Percentiles rank a stretch among this genome's conserved stretches.
Conservation (phyloP, 2,888 invertebrate species). For the Archaeoteleia sp. region DNA sequence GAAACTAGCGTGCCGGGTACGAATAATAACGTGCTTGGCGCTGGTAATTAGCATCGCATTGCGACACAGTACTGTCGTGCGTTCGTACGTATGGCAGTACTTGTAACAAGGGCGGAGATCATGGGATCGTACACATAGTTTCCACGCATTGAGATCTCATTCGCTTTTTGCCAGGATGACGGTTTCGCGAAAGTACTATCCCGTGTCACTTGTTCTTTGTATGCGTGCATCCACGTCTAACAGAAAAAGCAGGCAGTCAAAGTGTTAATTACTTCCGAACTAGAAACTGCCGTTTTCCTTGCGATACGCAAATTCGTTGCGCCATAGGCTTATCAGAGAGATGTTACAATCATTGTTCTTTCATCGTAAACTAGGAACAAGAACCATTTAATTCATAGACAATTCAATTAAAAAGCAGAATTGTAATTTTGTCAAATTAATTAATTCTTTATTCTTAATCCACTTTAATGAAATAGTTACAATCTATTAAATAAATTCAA, state of each 20-base stretch:
- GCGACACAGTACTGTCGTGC: constrained; percentile 59
- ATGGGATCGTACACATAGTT: constrained; percentile 64
- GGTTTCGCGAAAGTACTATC: constrained; percentile 47
- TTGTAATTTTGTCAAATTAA: too few relatives aligned
- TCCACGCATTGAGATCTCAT: constrained; percentile 63
- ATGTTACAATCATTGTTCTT: constrained; percentile 17
- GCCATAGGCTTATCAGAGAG: constrained; percentile 9
- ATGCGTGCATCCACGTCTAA: not conserved
- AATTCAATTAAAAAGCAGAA: too few relatives aligned
- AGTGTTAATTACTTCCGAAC: constrained; percentile 50
- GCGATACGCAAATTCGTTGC: constrained; percentile 21
- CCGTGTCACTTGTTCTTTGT: constrained; percentile 42
- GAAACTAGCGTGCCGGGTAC: constrained; percentile 53
- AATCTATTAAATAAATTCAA: too few relatives aligned
- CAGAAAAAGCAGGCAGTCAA: constrained; percentile 26
- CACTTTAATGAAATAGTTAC: too few relatives aligned
- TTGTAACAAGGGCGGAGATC: constrained; percentile 60
- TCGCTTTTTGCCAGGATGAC: constrained; percentile 42
- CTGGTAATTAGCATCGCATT: constrained; percentile 69
- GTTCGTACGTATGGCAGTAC: constrained; percentile 36
- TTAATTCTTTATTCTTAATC: too few relatives aligned
- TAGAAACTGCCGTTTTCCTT: constrained; percentile 19
- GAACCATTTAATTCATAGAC: too few relatives aligned
- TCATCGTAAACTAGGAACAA: not conserved
- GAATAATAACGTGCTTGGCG: constrained; percentile 64